A percentile compares a stretch with the other conserved stretches of the same genome.
These are phyloP conservation scores for Pocota personata DNA, from an alignment of 2,888 invertebrate genomes.

Conservation along the genomic window DNA sequence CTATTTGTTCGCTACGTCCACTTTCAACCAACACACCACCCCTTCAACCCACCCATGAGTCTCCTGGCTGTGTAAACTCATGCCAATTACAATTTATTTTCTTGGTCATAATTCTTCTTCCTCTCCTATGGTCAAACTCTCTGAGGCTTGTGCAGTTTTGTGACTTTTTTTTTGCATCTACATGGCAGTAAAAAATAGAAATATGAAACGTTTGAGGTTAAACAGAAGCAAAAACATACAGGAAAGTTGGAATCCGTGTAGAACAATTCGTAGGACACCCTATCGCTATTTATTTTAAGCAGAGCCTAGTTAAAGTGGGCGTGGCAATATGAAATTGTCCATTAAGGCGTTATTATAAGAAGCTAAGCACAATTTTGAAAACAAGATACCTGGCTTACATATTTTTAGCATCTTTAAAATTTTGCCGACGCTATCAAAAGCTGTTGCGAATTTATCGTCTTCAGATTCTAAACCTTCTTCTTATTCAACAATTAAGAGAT, in stretches of 20 bases:
- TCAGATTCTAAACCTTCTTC: too few species aligned
- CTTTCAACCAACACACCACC: neutral
- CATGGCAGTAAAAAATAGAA: conserved; percentile 30
- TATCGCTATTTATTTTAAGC: too few species aligned
- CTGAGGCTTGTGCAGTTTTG: neutral
- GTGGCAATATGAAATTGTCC: too few species aligned
- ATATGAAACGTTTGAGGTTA: conserved; percentile 44
- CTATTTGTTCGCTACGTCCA: conserved; percentile 11
- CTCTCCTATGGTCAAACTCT: neutral
- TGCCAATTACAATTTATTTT: conserved; percentile 71
- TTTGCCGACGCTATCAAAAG: too few species aligned
- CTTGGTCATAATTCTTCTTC: conserved; percentile 51
- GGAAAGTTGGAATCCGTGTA: neutral
- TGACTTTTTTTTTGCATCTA: neutral
- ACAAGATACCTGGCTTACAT: too few species aligned
- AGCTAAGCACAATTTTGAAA: too few species aligned
- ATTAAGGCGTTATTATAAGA: too few species aligned
- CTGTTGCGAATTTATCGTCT: too few species aligned
- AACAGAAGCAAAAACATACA: neutral
- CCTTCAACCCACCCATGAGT: neutral
- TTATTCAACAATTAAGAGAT: too few species aligned
- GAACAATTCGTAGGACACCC: too few species aligned
- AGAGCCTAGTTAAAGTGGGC: too few species aligned
- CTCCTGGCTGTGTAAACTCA: conserved; percentile 52
- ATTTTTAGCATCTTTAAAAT: too few species aligned